Conservation (phyloP, 2,888 invertebrate species). For the Drosophila subquinaria region DNA sequence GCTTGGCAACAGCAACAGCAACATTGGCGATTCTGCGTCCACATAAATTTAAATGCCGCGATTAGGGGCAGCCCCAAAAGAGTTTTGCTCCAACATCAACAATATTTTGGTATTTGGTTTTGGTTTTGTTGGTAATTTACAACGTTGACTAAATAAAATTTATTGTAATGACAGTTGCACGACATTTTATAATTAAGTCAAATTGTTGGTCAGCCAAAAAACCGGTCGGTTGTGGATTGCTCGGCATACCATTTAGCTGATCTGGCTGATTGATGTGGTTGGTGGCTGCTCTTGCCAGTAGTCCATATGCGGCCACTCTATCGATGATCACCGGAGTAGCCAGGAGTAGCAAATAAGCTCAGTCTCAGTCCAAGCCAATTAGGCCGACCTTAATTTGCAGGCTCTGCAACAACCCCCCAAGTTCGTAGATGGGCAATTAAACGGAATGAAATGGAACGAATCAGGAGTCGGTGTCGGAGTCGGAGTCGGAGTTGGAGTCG, state of each 20-base stretch:
- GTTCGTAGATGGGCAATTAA: slow-evolving; percentile 54
- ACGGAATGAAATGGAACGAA: slow-evolving; percentile 26
- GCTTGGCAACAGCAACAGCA: slow-evolving; percentile 45
- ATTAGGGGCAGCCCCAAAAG: slow-evolving; percentile 55
- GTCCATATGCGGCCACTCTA: slow-evolving; percentile 50
- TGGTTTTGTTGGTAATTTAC: slow-evolving; percentile 38
- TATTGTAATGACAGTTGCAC: slow-evolving; percentile 70
- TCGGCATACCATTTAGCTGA: slow-evolving; percentile 59
- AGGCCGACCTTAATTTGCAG: slow-evolving; percentile 66
- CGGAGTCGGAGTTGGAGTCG: not conserved
- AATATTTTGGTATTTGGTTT: slow-evolving; percentile 25
- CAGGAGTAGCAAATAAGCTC: slow-evolving; percentile 17
- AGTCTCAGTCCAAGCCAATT: slow-evolving; percentile 51
- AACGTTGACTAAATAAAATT: slow-evolving; percentile 65
- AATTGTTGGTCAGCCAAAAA: slow-evolving; percentile 51
- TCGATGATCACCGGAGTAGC: slow-evolving; percentile 48
- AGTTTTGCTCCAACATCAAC: slow-evolving; percentile 30
- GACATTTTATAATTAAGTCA: slow-evolving; percentile 79
- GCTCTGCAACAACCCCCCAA: slow-evolving; percentile 6
- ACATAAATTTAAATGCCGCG: slow-evolving; percentile 62
- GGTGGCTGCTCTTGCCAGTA: slow-evolving; percentile 33
- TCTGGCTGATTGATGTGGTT: slow-evolving; percentile 62
- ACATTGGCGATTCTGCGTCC: slow-evolving; percentile 55
- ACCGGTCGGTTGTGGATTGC: slow-evolving; percentile 41
- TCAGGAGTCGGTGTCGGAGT: slow-evolving; percentile 26